phyloP scores from a whole-genome alignment of 2,113 vertebrate species.

The Polypterus bichir region DNA sequence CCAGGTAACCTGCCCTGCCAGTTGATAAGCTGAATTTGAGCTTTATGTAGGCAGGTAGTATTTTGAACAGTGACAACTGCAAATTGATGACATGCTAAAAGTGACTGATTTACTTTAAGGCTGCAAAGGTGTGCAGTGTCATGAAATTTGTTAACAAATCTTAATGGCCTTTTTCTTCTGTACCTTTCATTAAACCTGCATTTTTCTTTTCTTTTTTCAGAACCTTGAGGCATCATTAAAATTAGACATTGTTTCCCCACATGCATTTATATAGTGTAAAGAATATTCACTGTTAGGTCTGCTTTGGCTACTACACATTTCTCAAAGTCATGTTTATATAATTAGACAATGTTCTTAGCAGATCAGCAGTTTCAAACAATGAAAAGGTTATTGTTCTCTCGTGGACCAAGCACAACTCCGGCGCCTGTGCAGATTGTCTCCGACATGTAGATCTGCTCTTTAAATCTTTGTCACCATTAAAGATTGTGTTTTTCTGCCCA shows the following conservation, averaged over 20 bases:
- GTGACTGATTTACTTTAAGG: too few species aligned
- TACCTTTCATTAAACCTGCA: slow-evolving; percentile 14
- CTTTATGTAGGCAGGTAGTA: too few species aligned
- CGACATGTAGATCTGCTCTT: too few species aligned
- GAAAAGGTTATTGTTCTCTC: slow-evolving; percentile 22
- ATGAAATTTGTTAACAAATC: not conserved
- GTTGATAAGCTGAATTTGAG: too few species aligned
- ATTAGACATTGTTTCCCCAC: slow-evolving; percentile 38
- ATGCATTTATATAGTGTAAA: slow-evolving; percentile 47
- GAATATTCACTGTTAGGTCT: slow-evolving; percentile 40
- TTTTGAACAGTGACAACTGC: too few species aligned
- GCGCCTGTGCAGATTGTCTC: too few species aligned
- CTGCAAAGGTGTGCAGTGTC: too few species aligned
- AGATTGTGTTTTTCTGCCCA: too few species aligned
- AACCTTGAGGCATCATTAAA: slow-evolving; percentile 53
- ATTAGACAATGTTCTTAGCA: slow-evolving; percentile 43
- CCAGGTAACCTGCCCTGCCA: too few species aligned
- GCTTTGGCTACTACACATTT: slow-evolving; percentile 44
- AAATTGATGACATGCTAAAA: too few species aligned
- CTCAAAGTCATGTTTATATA: slow-evolving; percentile 56
- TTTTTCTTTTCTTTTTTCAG: slow-evolving; percentile 41
- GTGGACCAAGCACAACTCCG: too few species aligned
- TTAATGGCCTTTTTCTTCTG: not conserved
- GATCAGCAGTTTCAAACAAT: slow-evolving; percentile 45
- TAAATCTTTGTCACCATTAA: too few species aligned